Evolutionary conservation across 2,113 vertebrate species (phyloP).

Genomic region (Motacilla tschutschensis): DNA sequence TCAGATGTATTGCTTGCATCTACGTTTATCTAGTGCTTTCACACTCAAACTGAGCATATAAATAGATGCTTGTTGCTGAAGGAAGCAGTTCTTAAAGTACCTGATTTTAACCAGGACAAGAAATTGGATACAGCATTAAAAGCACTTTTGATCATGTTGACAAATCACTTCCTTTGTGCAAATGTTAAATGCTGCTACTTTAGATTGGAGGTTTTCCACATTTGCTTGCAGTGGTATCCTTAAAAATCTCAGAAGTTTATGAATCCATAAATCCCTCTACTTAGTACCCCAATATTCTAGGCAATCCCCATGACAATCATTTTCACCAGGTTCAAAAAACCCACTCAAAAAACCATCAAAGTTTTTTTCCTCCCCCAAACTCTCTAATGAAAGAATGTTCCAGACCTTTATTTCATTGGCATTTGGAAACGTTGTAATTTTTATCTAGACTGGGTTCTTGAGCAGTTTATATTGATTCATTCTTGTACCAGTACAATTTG

Average conservation of each 20-base stretch:
- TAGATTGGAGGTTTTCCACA: neutral
- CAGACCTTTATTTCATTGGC: neutral
- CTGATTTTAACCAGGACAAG: neutral
- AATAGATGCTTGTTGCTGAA: conserved; percentile 14
- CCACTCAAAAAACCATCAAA: neutral
- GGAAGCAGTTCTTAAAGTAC: neutral
- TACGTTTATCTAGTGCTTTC: neutral
- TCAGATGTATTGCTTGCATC: neutral
- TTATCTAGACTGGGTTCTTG: neutral
- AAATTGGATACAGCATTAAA: neutral
- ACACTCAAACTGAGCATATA: neutral
- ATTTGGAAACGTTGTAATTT: neutral
- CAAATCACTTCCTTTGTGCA: neutral
- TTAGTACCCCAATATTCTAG: neutral
- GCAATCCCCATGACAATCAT: neutral
- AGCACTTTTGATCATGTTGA: neutral
- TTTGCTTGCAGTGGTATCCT: neutral
- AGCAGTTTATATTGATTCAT: neutral
- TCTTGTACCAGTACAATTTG: neutral
- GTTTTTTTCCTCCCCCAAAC: neutral
- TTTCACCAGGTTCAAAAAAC: neutral
- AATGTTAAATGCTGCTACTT: neutral
- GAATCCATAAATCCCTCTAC: neutral
- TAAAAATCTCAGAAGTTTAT: neutral
- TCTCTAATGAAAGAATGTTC: neutral